phyloP scores from a whole-genome alignment of 2,113 vertebrate species.

The Eonycteris spelaea region DNA sequence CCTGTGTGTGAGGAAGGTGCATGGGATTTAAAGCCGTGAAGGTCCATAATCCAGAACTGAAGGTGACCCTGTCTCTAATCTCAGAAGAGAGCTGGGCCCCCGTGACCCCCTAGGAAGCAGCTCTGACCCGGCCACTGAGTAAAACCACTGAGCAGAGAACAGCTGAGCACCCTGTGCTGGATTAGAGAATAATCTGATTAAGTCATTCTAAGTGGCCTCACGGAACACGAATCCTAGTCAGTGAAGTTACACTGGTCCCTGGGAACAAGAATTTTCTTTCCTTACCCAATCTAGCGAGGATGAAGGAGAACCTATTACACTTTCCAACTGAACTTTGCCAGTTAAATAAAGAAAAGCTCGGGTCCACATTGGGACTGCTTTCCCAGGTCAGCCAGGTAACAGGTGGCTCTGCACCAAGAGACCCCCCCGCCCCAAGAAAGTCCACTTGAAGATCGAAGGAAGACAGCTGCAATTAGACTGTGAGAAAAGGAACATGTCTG shows the following conservation, averaged over 20 bases:
- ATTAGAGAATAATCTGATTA: not conserved
- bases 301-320: not conserved
- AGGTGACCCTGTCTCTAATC: not conserved
- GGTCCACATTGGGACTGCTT: not conserved
- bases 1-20: rapidly evolving
- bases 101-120: not conserved
- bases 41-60: rapidly evolving
- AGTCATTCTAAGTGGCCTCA: rapidly evolving
- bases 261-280: not conserved
- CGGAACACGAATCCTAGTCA: rapidly evolving
- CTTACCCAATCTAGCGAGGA: not conserved
- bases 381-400: too few species aligned
- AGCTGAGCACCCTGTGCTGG: rapidly evolving
- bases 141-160: too few species aligned
- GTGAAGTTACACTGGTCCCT: not conserved
- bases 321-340: not conserved
- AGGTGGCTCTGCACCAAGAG: not conserved
- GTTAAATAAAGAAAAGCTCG: not conserved
- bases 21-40: rapidly evolving
- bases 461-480: rapidly evolving
- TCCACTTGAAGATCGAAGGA: not conserved
- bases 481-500: rapidly evolving
- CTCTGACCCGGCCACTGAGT: not conserved
- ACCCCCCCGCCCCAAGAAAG: not conserved
- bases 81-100: not conserved